These are phyloP conservation scores for Anolis apletophallus DNA, from an alignment of 2,797 vertebrate species.

Conservation along the genomic window DNA sequence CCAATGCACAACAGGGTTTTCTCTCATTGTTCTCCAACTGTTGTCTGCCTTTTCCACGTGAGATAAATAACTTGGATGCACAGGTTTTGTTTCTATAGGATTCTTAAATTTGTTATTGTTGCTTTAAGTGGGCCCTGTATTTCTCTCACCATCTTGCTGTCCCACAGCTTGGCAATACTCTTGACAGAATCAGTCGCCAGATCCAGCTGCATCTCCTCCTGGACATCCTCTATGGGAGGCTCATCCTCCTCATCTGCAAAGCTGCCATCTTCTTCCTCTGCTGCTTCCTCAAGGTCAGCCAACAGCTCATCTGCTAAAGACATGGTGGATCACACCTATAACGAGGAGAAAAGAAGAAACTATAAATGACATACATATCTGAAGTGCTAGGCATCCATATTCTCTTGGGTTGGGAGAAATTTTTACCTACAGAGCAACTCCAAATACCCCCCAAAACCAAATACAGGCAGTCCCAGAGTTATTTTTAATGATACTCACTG, in stretches of 20 bases:
- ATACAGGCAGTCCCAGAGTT: too few species aligned
- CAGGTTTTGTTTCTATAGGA: background rate
- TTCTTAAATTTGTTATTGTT: background rate
- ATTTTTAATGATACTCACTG: too few species aligned
- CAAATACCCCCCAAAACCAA: background rate
- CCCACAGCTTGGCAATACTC: slow-evolving; percentile 91
- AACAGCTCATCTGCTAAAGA: slow-evolving; percentile 93
- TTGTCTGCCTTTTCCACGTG: background rate
- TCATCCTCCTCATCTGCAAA: slow-evolving; percentile 76
- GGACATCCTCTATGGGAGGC: slow-evolving; percentile 86
- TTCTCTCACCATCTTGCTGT: slow-evolving; percentile 87
- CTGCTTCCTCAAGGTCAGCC: slow-evolving; percentile 91
- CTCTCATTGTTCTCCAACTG: background rate
- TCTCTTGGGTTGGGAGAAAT: background rate
- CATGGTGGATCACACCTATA: slow-evolving; percentile 76
- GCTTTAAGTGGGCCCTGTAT: rapidly evolving
- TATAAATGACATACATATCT: background rate
- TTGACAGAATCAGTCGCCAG: slow-evolving; percentile 88
- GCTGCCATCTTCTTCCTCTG: slow-evolving; percentile 76
- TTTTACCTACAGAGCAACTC: background rate
- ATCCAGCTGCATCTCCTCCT: slow-evolving; percentile 91
- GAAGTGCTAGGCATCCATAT: background rate
- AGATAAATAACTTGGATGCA: background rate
- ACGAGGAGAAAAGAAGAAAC: background rate
- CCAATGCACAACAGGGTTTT: background rate